A percentile compares a stretch with the other conserved stretches of the same genome.
phyloP scores from a whole-genome alignment of 2,888 invertebrate species.

The Brenthis daphne region DNA sequence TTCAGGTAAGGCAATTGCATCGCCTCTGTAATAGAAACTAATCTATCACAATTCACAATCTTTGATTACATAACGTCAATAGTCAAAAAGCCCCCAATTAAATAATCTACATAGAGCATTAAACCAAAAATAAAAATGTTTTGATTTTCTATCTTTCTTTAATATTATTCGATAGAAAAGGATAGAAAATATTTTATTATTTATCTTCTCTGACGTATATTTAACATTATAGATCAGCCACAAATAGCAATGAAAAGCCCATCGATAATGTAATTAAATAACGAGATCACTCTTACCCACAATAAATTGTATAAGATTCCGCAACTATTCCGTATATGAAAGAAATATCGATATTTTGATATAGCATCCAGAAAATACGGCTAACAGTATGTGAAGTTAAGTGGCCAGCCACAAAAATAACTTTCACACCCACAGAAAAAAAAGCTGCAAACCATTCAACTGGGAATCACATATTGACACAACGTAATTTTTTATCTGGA shows the following conservation, averaged over 20 bases:
- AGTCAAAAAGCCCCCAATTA: too few relatives aligned
- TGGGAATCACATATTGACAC: slow-evolving; percentile 86
- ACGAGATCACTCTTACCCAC: slow-evolving; percentile 13
- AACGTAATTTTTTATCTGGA: slow-evolving; percentile 88
- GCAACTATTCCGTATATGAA: background rate
- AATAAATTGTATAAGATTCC: background rate
- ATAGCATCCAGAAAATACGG: background rate
- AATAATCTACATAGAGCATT: too few relatives aligned
- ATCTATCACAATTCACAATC: slow-evolving; percentile 14
- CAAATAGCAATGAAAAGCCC: background rate
- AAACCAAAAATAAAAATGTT: too few relatives aligned
- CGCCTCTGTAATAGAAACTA: background rate
- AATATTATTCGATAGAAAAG: too few relatives aligned
- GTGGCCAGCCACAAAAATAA: slow-evolving; percentile 16
- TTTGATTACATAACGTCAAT: background rate
- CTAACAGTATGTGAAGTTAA: background rate
- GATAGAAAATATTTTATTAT: too few relatives aligned
- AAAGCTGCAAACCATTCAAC: slow-evolving; percentile 11
- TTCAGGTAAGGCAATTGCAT: slow-evolving; percentile 9
- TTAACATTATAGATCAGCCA: too few relatives aligned
- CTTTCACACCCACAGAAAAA: slow-evolving; percentile 3
- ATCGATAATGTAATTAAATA: slow-evolving; percentile 6
- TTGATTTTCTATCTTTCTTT: too few relatives aligned
- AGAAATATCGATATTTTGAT: background rate
- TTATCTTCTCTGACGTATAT: too few relatives aligned